Conservation (phyloP, 2,888 invertebrate species). For the Latheticus oryzae region DNA sequence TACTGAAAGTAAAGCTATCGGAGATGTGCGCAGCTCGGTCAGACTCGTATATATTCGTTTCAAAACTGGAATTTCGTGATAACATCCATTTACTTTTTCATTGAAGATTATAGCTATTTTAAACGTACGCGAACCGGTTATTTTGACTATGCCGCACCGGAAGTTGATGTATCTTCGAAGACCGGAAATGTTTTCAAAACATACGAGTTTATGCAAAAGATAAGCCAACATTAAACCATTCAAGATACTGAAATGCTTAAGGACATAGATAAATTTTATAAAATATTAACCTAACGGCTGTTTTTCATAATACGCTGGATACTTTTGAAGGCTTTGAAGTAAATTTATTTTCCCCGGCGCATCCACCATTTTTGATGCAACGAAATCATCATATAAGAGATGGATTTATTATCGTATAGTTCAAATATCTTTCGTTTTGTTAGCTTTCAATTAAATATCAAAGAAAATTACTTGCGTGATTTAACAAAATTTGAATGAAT, state of each 20-base stretch:
- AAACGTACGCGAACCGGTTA: constrained; percentile 10
- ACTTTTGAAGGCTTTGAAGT: constrained; percentile 1
- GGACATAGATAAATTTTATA: too few species aligned
- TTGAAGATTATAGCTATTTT: constrained; percentile 18
- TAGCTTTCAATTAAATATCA: constrained; percentile 12
- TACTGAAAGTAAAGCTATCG: constrained; percentile 48
- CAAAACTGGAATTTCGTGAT: constrained; percentile 52
- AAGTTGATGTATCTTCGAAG: constrained; percentile 5
- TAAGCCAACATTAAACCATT: too few species aligned
- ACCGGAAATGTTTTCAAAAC: constrained; percentile 19
- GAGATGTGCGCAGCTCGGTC: constrained; percentile 50
- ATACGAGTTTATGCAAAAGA: constrained; percentile 6
- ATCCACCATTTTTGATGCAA: constrained; percentile 32
- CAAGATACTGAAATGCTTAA: too few species aligned
- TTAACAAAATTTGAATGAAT: constrained; percentile 1
- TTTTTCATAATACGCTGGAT: constrained; percentile 5
- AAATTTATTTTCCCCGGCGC: constrained; percentile 19
- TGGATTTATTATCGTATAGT: too few species aligned
- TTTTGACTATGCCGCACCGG: constrained; percentile 8
- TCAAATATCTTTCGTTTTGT: constrained; percentile 1
- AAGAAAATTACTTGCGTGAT: background rate
- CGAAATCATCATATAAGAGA: too few species aligned
- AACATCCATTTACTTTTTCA: constrained; percentile 23
- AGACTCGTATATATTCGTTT: constrained; percentile 47
- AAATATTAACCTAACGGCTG: background rate